Evolutionary conservation across 2,888 invertebrate genomes (phyloP).

Genomic region (Pristionchus maxplancki): DNA sequence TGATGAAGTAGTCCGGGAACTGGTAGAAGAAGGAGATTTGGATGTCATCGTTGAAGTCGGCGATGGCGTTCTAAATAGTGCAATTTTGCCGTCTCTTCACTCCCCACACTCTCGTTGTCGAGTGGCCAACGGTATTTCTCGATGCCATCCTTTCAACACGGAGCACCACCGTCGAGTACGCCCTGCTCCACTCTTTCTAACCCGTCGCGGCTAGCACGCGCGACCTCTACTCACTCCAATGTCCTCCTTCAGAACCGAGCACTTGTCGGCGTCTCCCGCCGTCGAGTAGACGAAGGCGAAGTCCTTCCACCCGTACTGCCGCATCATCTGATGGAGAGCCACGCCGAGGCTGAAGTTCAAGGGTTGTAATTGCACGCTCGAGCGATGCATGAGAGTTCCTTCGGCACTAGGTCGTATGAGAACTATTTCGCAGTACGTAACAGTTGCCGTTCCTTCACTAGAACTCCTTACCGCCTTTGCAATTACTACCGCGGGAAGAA

Average conservation of each 20-base stretch:
- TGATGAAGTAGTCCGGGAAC: conserved; percentile 32
- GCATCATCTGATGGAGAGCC: conserved; percentile 57
- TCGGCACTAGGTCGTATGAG: background rate
- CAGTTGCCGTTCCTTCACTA: too few species aligned
- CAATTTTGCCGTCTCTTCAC: too few species aligned
- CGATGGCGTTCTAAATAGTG: conserved; percentile 2
- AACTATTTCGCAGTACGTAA: too few species aligned
- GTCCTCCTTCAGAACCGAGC: conserved; percentile 62
- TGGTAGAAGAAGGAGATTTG: conserved; percentile 48
- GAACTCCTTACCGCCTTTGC: too few species aligned
- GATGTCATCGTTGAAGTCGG: conserved; percentile 45
- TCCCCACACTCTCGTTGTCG: too few species aligned
- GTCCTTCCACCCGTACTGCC: conserved; percentile 64
- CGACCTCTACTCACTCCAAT: conserved; percentile 53
- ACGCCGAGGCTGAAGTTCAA: background rate
- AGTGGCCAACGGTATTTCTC: too few species aligned
- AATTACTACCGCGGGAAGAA: too few species aligned
- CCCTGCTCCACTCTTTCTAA: too few species aligned
- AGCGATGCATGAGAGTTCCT: background rate
- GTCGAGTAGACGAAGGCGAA: conserved; percentile 65
- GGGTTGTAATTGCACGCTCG: background rate
- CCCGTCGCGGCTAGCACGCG: too few species aligned
- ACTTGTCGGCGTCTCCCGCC: conserved; percentile 61
- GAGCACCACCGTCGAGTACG: too few species aligned
- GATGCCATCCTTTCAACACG: too few species aligned